A percentile compares a stretch with the other conserved stretches of the same genome.
Conservation (phyloP, 2,888 invertebrate genomes). For the Bugulina stolonifera region DNA sequence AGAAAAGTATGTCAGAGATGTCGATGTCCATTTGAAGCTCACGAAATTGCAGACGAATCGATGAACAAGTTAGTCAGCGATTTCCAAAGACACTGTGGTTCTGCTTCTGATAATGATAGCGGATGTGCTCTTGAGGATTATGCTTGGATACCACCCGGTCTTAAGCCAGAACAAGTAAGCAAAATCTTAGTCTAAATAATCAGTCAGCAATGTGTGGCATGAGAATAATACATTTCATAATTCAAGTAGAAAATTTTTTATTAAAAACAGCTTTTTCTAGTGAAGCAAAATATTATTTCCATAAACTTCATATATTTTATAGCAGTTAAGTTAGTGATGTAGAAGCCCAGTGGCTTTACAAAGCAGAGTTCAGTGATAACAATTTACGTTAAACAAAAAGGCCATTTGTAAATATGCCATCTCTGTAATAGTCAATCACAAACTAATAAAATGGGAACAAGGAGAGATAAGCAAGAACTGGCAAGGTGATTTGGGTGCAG, state of each 20-base stretch:
- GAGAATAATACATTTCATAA: too few relatives aligned
- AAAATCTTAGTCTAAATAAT: too few relatives aligned
- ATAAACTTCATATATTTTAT: too few relatives aligned
- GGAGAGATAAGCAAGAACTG: background rate
- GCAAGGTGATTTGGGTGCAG: background rate
- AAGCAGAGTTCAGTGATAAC: too few relatives aligned
- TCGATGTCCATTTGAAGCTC: constrained; percentile 62
- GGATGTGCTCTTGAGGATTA: constrained; percentile 96
- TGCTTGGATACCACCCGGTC: constrained; percentile 93
- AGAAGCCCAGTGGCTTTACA: too few relatives aligned
- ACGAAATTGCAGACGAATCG: constrained; percentile 41
- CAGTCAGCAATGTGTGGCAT: too few relatives aligned
- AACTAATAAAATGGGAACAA: background rate
- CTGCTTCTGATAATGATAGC: constrained; percentile 93
- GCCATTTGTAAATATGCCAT: too few relatives aligned
- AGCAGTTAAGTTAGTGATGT: too few relatives aligned
- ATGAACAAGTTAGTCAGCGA: constrained; percentile 29
- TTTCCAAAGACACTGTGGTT: constrained; percentile 47
- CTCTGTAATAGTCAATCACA: background rate
- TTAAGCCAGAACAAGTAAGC: constrained; percentile 87
- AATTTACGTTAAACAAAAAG: too few relatives aligned
- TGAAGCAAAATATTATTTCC: too few relatives aligned
- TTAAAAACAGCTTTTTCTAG: too few relatives aligned
- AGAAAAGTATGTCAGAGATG: constrained; percentile 79
- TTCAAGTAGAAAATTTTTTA: too few relatives aligned